Conservation (phyloP, 1,140 invertebrate species). For the Proctacanthus coquilletti region DNA sequence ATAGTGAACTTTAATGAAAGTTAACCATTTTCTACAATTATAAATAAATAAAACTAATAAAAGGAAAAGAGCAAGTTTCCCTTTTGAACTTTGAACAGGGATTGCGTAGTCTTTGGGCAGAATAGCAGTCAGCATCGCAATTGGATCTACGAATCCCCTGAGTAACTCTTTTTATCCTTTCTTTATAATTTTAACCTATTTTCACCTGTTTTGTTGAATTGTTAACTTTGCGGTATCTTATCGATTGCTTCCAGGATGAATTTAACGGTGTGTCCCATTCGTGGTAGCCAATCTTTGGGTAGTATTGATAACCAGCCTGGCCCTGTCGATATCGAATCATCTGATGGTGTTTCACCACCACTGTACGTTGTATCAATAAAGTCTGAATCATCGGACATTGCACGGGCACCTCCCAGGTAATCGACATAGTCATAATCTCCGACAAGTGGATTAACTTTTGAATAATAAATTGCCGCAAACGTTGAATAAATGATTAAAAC, state of each 20-base stretch:
- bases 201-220: too few species aligned
- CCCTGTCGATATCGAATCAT: constrained; percentile 6
- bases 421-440: constrained; percentile 58
- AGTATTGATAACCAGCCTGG: constrained; percentile 6
- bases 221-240: too few species aligned
- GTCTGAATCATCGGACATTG: constrained; percentile 33
- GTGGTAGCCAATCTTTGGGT: constrained; percentile 15
- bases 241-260: constrained; percentile 28
- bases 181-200: too few species aligned
- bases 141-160: too few species aligned
- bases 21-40: too few species aligned
- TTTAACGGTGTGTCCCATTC: constrained; percentile 19
- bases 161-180: too few species aligned
- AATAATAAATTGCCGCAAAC: constrained; percentile 69
- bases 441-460: constrained; percentile 62
- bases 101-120: too few species aligned
- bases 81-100: too few species aligned
- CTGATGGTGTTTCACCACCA: neutral
- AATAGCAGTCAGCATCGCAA: too few species aligned
- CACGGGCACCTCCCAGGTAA: constrained; percentile 39
- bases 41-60: too few species aligned
- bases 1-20: too few species aligned
- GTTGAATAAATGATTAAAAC: constrained; percentile 63
- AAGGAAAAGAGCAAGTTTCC: too few species aligned
- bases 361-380: constrained; percentile 17